Evolutionary conservation across 1,140 invertebrate species (phyloP), one percentile per base, ranked within the genome.

Genomic region (Gryllus bimaculatus): DNA sequence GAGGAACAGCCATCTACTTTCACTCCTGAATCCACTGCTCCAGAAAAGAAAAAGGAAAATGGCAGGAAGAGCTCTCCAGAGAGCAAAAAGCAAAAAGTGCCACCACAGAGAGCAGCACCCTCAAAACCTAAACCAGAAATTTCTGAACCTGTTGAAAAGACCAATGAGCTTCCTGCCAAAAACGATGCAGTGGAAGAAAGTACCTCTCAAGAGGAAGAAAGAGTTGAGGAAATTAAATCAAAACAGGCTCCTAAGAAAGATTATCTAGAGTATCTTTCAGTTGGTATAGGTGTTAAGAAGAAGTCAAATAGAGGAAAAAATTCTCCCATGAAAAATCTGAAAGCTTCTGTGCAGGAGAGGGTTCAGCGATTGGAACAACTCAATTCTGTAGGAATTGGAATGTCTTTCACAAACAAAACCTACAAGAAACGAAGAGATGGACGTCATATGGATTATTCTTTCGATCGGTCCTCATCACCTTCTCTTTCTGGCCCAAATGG

Each of bases 201-300:
- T 20, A 77, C 39, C 13, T 8, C 76, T 21, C 75, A 77, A 74
- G 48, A 13, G 73, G 74, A 48, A 78, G 85, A 84, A 76, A 85
- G 83, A 76, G 81, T 78, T 48, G 20, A 76, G 7, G 47, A 75
- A 2, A 79, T 47, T 26, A 78, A 79, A 76, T 78, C 47, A 13
- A 77, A 77, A 49, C 39, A 39, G 13, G 74, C 74, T 8, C 82
- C 91, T 73, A 89, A 91, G 66, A 88, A 90, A 48, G 88, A 92
- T 82, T 90, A 90, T 48, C 85, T 92, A 73, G 91, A 92, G 81
- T 92, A 91, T 81, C 84, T 92, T 47, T 87, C 88, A 66, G 88
- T 90, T 78, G 90, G 88, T 82, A 86, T 87, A 8, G 87, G 87
- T 47, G 85, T 88, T 18, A 84, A 88, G 73, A 90, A 92, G 85